A percentile compares a stretch with the other conserved stretches of the same genome.
Conservation (phyloP, 1,140 invertebrate genomes). For the Heliconius congener region DNA sequence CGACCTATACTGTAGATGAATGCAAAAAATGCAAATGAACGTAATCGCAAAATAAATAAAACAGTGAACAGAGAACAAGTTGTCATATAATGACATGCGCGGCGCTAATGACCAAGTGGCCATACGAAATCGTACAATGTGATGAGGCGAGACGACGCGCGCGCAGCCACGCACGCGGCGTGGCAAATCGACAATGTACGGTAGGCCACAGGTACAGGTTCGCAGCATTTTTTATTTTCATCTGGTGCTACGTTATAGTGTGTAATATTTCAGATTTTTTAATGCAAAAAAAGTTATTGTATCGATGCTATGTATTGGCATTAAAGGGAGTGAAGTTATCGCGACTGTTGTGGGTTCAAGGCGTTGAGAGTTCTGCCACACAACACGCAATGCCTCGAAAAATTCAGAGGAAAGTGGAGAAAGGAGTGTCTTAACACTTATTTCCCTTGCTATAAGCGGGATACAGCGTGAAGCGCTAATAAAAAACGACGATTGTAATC, state of each 20-base stretch:
- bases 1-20: conserved; percentile 42
- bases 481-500: too few species aligned
- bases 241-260: neutral
- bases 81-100: conserved; percentile 58
- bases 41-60: conserved; percentile 63
- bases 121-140: conserved; percentile 68
- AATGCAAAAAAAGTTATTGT: too few species aligned
- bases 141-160: conserved; percentile 50
- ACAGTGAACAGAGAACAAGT: conserved; percentile 49
- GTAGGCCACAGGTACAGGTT: conserved; percentile 21
- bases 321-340: too few species aligned
- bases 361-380: too few species aligned
- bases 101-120: conserved; percentile 61
- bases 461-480: too few species aligned
- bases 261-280: too few species aligned
- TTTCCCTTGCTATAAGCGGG: neutral
- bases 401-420: too few species aligned
- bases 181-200: conserved; percentile 45
- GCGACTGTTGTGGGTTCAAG: too few species aligned
- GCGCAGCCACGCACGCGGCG: conserved; percentile 49
- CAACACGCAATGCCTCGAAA: too few species aligned
- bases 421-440: too few species aligned
- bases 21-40: conserved; percentile 56
- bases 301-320: too few species aligned
- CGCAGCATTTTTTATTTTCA: conserved; percentile 2